A percentile compares a stretch with the other conserved stretches of the same genome.
phyloP scores from a whole-genome alignment of 2,113 vertebrate species.

The Anhinga anhinga region DNA sequence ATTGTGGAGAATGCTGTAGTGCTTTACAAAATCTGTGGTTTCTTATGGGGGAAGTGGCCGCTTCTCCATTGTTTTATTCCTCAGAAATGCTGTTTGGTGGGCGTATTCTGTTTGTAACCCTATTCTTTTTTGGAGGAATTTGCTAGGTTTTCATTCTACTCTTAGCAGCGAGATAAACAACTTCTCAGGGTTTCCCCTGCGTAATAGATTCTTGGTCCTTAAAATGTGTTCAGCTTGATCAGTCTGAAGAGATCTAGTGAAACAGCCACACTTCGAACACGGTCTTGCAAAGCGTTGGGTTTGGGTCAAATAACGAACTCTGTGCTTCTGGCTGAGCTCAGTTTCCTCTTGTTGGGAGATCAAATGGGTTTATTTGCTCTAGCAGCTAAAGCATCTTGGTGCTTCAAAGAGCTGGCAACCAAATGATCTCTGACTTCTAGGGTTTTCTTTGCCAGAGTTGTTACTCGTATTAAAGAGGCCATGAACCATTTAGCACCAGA shows the following conservation, averaged over 20 bases:
- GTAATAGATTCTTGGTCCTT: neutral
- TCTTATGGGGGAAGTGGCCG: too few relatives aligned
- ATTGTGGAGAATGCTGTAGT: neutral
- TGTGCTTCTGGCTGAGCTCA: neutral
- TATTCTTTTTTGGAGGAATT: neutral
- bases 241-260: neutral
- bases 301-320: neutral
- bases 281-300: neutral
- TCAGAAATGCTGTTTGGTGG: neutral
- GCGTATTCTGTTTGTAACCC: neutral
- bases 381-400: neutral
- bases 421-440: neutral
- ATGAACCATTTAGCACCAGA: neutral
- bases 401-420: neutral
- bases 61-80: neutral
- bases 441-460: neutral
- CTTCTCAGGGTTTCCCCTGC: neutral
- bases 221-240: neutral
- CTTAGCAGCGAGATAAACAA: neutral
- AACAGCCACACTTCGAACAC: accelerated
- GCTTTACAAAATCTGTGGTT: neutral
- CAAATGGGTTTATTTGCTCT: neutral
- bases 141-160: neutral
- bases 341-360: neutral
- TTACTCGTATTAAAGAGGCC: neutral